phyloP scores from a whole-genome alignment of 2,888 invertebrate species.

The Calliopum simillimum region DNA sequence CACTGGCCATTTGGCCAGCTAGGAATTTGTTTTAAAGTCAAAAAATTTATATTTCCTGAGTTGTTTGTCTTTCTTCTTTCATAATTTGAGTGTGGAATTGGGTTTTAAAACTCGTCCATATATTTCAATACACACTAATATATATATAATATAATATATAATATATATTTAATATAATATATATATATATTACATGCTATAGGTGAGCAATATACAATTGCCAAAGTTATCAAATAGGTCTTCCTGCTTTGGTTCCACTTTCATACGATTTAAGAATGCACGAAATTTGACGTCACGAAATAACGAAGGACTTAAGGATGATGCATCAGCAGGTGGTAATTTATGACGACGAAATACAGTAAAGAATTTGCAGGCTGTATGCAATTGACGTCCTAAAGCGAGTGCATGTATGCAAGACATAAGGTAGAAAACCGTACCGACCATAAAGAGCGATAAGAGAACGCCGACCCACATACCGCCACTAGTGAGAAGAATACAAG shows the following conservation, averaged over 20 bases:
- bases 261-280: constrained; percentile 50
- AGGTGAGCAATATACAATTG: constrained; percentile 83
- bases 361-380: not conserved
- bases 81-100: too few species aligned
- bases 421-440: constrained; percentile 75
- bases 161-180: too few species aligned
- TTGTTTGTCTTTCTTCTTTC: too few species aligned
- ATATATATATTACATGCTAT: too few species aligned
- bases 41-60: too few species aligned
- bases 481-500: constrained; percentile 64
- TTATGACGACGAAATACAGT: constrained; percentile 13
- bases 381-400: constrained; percentile 41
- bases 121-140: too few species aligned
- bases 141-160: too few species aligned
- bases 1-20: too few species aligned
- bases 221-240: constrained; percentile 79
- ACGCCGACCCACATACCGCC: constrained; percentile 82
- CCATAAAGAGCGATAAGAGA: constrained; percentile 74
- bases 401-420: constrained; percentile 69
- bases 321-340: constrained; percentile 30
- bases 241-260: constrained; percentile 33
- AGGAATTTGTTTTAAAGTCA: too few species aligned
- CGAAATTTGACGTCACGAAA: constrained; percentile 55
- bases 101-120: too few species aligned
- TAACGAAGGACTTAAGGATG: not conserved